Conservation (phyloP, 2,888 invertebrate genomes). For the Leuctra nigra region DNA sequence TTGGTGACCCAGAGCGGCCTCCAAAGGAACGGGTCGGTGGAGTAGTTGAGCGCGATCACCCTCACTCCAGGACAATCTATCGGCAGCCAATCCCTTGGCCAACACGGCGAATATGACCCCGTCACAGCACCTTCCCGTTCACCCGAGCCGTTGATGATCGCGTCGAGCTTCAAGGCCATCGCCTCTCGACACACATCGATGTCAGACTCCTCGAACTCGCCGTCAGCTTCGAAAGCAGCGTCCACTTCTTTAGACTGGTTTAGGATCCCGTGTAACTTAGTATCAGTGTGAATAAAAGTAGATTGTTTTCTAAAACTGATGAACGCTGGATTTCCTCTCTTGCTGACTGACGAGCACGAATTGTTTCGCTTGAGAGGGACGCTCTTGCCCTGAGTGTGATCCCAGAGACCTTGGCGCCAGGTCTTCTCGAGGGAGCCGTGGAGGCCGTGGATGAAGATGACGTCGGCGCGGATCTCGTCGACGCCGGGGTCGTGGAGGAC, state of each 20-base stretch:
- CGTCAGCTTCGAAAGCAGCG: neutral
- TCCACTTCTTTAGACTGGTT: neutral
- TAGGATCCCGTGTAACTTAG: neutral
- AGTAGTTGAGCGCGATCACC: slow-evolving; percentile 74
- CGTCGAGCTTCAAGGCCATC: slow-evolving; percentile 11
- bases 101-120: slow-evolving; percentile 46
- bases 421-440: slow-evolving; percentile 72
- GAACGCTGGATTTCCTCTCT: slow-evolving; percentile 1
- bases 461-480: slow-evolving; percentile 47
- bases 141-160: slow-evolving; percentile 28
- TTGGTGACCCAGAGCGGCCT: slow-evolving; percentile 65
- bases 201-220: neutral
- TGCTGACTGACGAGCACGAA: neutral
- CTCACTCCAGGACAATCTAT: slow-evolving; percentile 68
- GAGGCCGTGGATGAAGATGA: slow-evolving; percentile 78
- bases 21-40: slow-evolving; percentile 72
- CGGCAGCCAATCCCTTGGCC: slow-evolving; percentile 84
- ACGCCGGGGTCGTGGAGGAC: slow-evolving; percentile 38
- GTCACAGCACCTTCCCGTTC: slow-evolving; percentile 45
- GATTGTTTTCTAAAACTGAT: neutral
- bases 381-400: neutral
- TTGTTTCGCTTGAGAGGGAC: slow-evolving; percentile 9
- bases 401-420: slow-evolving; percentile 59
- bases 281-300: neutral
- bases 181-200: slow-evolving; percentile 4